A percentile compares a stretch with the other conserved stretches of the same genome.
Conservation (phyloP, 2,113 vertebrate species). For the Pimephales promelas region DNA sequence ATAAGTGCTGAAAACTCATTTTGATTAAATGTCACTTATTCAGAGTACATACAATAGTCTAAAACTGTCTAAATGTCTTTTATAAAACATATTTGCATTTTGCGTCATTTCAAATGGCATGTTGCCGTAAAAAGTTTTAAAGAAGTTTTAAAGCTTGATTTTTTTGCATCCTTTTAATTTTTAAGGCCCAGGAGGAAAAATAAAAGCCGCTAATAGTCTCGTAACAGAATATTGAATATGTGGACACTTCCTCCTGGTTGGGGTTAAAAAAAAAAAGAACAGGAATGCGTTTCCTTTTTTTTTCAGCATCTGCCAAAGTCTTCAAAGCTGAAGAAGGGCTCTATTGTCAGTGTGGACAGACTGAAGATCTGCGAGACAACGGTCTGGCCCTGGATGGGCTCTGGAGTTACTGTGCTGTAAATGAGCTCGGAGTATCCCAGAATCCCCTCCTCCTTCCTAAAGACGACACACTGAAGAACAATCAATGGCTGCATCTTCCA, state of each 20-base stretch:
- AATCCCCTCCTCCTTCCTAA: not conserved
- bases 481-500: not conserved
- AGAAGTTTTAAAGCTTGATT: too few relatives aligned
- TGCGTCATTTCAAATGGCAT: too few relatives aligned
- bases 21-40: not conserved
- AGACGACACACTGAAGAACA: not conserved
- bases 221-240: not conserved
- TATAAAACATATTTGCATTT: too few relatives aligned
- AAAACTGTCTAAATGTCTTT: too few relatives aligned
- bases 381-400: slow-evolving; percentile 29
- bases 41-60: too few relatives aligned
- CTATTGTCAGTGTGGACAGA: slow-evolving; percentile 63
- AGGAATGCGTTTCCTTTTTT: slow-evolving; percentile 53
- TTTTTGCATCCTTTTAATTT: too few relatives aligned
- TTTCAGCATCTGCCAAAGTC: slow-evolving; percentile 67
- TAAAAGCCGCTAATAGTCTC: not conserved
- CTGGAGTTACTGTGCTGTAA: not conserved
- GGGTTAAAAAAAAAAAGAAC: slow-evolving; percentile 18
- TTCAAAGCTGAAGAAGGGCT: slow-evolving; percentile 66
- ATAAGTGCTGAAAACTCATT: not conserved
- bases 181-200: not conserved
- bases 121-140: too few relatives aligned
- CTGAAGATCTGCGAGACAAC: slow-evolving; percentile 52
- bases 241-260: not conserved
- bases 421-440: not conserved